Base-by-base conservation (phyloP, 2,888 invertebrate species). In the Cephus spinipes region DNA sequence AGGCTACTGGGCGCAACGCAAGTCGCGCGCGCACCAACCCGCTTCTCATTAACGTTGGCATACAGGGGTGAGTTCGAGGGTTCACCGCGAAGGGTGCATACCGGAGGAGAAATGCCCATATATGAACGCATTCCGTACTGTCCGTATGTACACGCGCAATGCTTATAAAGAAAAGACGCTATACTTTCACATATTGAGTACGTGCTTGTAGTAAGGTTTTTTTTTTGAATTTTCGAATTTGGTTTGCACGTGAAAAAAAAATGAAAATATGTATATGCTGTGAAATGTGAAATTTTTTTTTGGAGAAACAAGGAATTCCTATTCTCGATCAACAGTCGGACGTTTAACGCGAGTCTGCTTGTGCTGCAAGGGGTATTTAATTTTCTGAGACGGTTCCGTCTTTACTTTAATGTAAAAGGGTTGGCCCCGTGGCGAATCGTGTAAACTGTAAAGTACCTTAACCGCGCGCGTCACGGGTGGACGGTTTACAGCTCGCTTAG, bases 31-130 rank as follows among this genome's bases (percentile, higher is more conserved):
- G 78, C 79, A 55, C 79, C 77, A 76, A 73, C 81, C 35, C 73
- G 78, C 76, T 79, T 81, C 81, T 85, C 82, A 82, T 85, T 85
- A 85, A 85, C 79, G 79, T 40, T 40, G 40, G 40, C 9, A 9
- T 55, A 69, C 12, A 74, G 34, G 35, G 35, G 31, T 31, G 71
- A 31, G 32, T 71, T 71, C 31, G 40, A 55, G 40, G 15, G 9
- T 55, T 55, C 23, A 36, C 36, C 36, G 36, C 36, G 36, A 36
- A 36, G 36, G 36, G 36, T 36, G 15, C 36, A 55, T 55, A 55
- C 9, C 23, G 2, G 23, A 23, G 9, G 23, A 55, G 9, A 55
- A 55, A 55, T 55, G 33, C 1, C 23, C 40, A 55, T 55, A 2
- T 55, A 55, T 23, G 15, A 15, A 23, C 40, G 9, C 23, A 55